phyloP scores from a whole-genome alignment of 2,888 invertebrate genomes.

The Phortica okadai region DNA sequence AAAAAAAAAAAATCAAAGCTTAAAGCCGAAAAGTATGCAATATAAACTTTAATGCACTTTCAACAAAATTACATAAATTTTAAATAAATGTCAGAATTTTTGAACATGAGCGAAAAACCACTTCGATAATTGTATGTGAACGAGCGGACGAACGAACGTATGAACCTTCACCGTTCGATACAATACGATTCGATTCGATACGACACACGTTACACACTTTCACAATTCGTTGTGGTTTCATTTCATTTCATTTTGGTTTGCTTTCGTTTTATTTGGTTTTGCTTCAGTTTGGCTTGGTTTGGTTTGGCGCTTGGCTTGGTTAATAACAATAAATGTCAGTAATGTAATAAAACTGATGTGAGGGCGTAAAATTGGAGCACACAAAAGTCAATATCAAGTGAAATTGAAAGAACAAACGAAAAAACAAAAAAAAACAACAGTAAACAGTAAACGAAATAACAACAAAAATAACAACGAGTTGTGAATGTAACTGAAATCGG shows the following conservation, averaged over 20 bases:
- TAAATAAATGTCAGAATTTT: conserved; percentile 59
- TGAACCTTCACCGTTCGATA: conserved; percentile 3
- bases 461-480: neutral
- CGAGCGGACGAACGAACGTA: no score
- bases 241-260: neutral
- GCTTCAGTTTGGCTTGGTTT: conserved; percentile 8
- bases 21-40: conserved; percentile 8
- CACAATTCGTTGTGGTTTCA: neutral
- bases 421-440: neutral
- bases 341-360: conserved; percentile 42
- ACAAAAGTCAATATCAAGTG: conserved; percentile 55
- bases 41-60: conserved; percentile 38
- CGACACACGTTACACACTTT: no score
- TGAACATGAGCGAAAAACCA: conserved; percentile 42
- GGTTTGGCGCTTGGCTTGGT: conserved; percentile 19
- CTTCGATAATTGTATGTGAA: conserved; percentile 58
- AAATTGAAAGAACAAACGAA: conserved; percentile 40
- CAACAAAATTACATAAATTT: conserved; percentile 63
- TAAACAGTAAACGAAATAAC: conserved; percentile 1
- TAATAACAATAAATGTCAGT: conserved; percentile 51
- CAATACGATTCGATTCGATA: neutral
- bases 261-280: neutral
- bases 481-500: conserved; percentile 52
- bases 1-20: neutral
- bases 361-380: conserved; percentile 39